Percentiles rank a stretch among this genome's conserved stretches.
Conservation (phyloP, 92 coral and sea anemone species). For the Montipora capitata region DNA sequence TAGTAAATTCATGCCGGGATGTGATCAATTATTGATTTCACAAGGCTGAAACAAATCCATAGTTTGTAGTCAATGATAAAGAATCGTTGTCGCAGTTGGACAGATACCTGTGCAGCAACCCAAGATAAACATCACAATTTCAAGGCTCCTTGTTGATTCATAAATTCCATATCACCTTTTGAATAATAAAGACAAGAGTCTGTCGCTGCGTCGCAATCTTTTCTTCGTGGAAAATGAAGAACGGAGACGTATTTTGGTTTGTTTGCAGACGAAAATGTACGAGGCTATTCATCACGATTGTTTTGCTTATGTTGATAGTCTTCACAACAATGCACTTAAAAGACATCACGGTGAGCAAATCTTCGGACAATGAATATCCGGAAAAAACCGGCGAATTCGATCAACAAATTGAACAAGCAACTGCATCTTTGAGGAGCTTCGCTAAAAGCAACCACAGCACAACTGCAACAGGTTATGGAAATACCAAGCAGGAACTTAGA, state of each 20-base stretch:
- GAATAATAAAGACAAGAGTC: neutral
- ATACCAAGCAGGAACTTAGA: neutral
- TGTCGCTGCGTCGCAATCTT: neutral
- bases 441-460: neutral
- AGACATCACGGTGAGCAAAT: neutral
- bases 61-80: neutral
- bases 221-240: neutral
- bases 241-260: neutral
- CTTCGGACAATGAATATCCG: neutral
- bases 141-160: neutral
- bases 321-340: neutral
- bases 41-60: neutral
- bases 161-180: neutral
- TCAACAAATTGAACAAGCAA: neutral
- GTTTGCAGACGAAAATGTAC: conserved; percentile 1
- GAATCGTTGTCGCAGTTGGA: neutral
- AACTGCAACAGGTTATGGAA: neutral
- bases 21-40: neutral
- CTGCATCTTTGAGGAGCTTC: neutral
- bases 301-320: neutral
- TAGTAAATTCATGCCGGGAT: neutral
- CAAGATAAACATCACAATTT: neutral
- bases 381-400: neutral
- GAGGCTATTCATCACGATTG: neutral
- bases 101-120: neutral